Conservation (phyloP, 2,797 vertebrate genomes). For the Manis pentadactyla region DNA sequence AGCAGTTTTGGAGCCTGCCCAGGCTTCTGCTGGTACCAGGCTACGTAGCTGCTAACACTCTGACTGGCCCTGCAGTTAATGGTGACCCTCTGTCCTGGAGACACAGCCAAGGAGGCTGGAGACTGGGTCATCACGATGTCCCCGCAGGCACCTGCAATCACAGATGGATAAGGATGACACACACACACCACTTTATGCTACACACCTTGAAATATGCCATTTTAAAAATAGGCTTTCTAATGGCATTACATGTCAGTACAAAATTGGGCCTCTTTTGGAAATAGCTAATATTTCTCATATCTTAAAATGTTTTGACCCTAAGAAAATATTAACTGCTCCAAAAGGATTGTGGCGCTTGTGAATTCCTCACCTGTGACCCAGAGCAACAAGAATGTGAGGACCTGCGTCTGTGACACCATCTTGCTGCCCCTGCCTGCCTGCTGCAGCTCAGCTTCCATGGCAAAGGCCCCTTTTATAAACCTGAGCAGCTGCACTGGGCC, state of each 20-base stretch:
- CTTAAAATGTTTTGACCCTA: not conserved
- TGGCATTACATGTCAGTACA: not conserved
- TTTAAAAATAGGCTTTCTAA: not conserved
- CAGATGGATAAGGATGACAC: not conserved
- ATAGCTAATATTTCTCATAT: not conserved
- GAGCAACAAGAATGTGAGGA: not conserved
- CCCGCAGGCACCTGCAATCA: not conserved
- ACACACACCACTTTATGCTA: not conserved
- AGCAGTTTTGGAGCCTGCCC: constrained; percentile 6
- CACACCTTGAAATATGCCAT: not conserved
- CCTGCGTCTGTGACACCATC: not conserved
- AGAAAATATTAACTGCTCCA: not conserved
- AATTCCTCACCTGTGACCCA: constrained; percentile 11
- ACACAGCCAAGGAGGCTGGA: not conserved
- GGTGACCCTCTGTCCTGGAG: not conserved
- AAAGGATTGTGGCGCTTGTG: not conserved
- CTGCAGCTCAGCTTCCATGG: not conserved
- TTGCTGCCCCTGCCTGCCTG: not conserved
- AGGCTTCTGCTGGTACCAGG: constrained; percentile 53
- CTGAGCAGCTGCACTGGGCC: too few species aligned
- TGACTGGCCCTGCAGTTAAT: not conserved
- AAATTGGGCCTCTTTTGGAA: not conserved
- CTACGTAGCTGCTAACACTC: not conserved
- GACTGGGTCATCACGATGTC: not conserved
- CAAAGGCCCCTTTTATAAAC: not conserved